Conservation (phyloP, 1,140 invertebrate genomes). For the Goniozus legneri region DNA sequence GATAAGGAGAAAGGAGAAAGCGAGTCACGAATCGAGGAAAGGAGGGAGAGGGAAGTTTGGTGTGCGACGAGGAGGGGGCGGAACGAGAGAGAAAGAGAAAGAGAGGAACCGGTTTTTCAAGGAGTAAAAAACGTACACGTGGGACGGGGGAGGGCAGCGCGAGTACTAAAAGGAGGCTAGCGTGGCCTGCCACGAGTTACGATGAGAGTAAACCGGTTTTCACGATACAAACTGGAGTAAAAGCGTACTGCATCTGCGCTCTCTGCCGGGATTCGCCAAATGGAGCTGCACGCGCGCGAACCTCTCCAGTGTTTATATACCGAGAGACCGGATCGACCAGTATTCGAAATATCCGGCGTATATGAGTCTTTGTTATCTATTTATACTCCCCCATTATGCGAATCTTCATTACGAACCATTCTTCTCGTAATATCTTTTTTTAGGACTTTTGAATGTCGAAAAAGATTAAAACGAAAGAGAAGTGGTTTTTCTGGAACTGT, state of each 20-base stretch:
- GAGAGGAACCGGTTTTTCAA: slow-evolving; percentile 30
- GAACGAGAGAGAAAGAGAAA: slow-evolving; percentile 1
- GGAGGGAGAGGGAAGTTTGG: slow-evolving; percentile 9
- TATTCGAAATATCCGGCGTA: too few relatives aligned
- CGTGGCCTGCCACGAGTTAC: slow-evolving; percentile 27
- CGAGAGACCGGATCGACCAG: too few relatives aligned
- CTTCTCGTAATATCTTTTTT: too few relatives aligned
- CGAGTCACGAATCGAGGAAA: background rate
- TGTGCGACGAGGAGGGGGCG: background rate
- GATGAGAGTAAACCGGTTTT: slow-evolving; percentile 39
- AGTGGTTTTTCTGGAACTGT: too few relatives aligned
- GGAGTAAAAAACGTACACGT: slow-evolving; percentile 16
- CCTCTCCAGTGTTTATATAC: too few relatives aligned
- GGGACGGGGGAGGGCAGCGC: slow-evolving; percentile 12
- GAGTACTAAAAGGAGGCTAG: slow-evolving; percentile 31
- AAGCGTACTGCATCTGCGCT: slow-evolving; percentile 31
- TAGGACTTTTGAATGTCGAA: too few relatives aligned
- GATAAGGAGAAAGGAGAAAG: background rate
- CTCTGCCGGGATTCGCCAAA: slow-evolving; percentile 18
- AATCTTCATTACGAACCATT: too few relatives aligned
- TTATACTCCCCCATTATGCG: too few relatives aligned
- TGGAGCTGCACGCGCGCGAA: slow-evolving; percentile 3
- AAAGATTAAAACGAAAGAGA: too few relatives aligned
- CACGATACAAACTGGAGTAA: slow-evolving; percentile 44
- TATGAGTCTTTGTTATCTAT: too few relatives aligned